Base-by-base conservation (phyloP, 2,888 invertebrate genomes). In the Andrena praecox region DNA sequence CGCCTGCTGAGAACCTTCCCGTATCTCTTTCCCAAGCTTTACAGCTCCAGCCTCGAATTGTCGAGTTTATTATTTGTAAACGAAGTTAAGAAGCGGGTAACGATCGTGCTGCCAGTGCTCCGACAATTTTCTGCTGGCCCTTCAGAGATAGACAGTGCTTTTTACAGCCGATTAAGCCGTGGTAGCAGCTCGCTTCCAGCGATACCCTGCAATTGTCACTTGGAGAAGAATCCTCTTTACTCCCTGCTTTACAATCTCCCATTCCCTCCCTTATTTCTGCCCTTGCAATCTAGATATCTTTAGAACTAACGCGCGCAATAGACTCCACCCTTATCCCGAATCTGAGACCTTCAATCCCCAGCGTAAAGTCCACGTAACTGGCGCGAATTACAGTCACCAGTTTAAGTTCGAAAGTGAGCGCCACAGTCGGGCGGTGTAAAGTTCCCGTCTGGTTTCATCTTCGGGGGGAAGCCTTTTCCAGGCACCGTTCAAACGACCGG, bases 41-140 rank as follows among this genome's bases (percentile, higher is more conserved):
- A 35, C 64, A 24, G n/a, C 27, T 29, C 27, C 29, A 20, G 8
- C 59, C 20, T 10, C 48, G 20, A 0, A 24, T 10, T 16, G 29
- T n/a, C 16, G 29, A 29, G 60, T 60, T 60, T 60, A 29, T 60
- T 60, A 60, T 60, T 60, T 29, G 29, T 29, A 60, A 60, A 29
- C 29, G 29, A 29, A 12, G 60, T 60, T 64, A 54, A 33, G 33
- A 54, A 24, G 31, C 31, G 68, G 5, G n/a, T 33, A 33, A 29
- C 31, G n/a, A 35, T 60, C 20, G 60, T 6, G 0, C 60, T 60
- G 29, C 10, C 27, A 60, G 12, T 60, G 29, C 60, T 6, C 12
- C 29, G 29, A 31, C 60, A 29, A 60, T 60, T 60, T 60, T 31
- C 16, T 6, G 56, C 56, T 56, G 24, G 10, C 24, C 24, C 10